Evolutionary conservation across 1,140 invertebrate species (phyloP).

Genomic region (Pogonomyrmex barbatus): DNA sequence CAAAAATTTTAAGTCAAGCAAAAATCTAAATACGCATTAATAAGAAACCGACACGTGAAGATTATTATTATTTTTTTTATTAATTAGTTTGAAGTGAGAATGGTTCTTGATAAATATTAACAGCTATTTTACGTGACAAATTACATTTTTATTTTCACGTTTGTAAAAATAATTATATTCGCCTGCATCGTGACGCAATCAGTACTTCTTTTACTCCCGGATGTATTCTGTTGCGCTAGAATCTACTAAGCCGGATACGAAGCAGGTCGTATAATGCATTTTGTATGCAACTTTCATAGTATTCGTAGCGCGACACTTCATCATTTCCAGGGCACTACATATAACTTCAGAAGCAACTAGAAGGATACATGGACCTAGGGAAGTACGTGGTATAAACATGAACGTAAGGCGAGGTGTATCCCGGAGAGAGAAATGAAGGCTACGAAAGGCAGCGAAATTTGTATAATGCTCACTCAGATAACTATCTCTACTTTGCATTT

Average conservation of each 20-base stretch:
- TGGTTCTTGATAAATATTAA: slow-evolving; percentile 22
- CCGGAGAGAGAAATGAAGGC: slow-evolving; percentile 32
- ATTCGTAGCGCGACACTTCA: slow-evolving; percentile 61
- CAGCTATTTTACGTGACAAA: background rate
- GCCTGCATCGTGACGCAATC: slow-evolving; percentile 38
- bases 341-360: slow-evolving; percentile 43
- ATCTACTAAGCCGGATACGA: slow-evolving; percentile 63
- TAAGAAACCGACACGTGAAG: background rate
- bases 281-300: slow-evolving; percentile 64
- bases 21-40: background rate
- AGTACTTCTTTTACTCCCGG: slow-evolving; percentile 62
- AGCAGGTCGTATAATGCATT: slow-evolving; percentile 65
- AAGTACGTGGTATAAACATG: slow-evolving; percentile 37
- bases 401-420: slow-evolving; percentile 40
- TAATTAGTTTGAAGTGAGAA: background rate
- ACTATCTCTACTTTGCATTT: slow-evolving; percentile 44
- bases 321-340: slow-evolving; percentile 61
- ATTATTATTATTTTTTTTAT: background rate
- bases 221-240: slow-evolving; percentile 64
- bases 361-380: slow-evolving; percentile 44
- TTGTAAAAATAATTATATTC: slow-evolving; percentile 64
- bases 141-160: slow-evolving; percentile 6
- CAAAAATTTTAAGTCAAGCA: background rate
- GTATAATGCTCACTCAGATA: slow-evolving; percentile 39
- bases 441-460: slow-evolving; percentile 9